Conservation (phyloP, 1,140 invertebrate species). For the Psix sp. region DNA sequence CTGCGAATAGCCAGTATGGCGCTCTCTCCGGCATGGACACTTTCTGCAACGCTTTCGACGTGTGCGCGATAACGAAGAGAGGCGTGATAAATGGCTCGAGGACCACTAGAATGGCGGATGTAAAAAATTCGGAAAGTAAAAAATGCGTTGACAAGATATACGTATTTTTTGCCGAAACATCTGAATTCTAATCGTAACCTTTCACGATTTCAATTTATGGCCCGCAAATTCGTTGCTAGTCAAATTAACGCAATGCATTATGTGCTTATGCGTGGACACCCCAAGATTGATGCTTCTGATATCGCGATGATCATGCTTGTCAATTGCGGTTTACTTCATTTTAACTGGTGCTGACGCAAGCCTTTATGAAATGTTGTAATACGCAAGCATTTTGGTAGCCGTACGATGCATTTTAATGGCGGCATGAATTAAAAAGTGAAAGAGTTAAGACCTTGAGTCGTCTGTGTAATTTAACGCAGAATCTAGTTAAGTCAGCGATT, state of each 20-base stretch:
- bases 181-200: constrained; percentile 59
- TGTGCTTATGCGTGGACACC: constrained; percentile 20
- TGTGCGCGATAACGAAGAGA: constrained; percentile 56
- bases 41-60: constrained; percentile 56
- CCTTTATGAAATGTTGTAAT: constrained; percentile 7
- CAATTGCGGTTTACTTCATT: constrained; percentile 12
- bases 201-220: constrained; percentile 40
- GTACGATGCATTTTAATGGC: constrained; percentile 17
- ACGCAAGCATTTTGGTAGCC: constrained; percentile 8
- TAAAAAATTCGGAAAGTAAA: constrained; percentile 51
- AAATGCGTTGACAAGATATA: constrained; percentile 36
- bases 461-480: constrained; percentile 1
- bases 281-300: constrained; percentile 27
- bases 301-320: constrained; percentile 26
- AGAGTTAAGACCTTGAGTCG: constrained; percentile 19
- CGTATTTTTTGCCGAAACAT: constrained; percentile 53
- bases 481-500: background rate
- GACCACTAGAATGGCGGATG: constrained; percentile 40
- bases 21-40: constrained; percentile 48
- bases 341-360: constrained; percentile 8
- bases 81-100: constrained; percentile 52
- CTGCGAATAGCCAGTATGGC: constrained; percentile 48
- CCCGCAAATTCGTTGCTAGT: constrained; percentile 33
- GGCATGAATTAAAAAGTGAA: constrained; percentile 26
- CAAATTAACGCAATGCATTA: constrained; percentile 50